Evolutionary conservation across 2,797 vertebrate genomes (phyloP).

Genomic region (Myotis findleyi): DNA sequence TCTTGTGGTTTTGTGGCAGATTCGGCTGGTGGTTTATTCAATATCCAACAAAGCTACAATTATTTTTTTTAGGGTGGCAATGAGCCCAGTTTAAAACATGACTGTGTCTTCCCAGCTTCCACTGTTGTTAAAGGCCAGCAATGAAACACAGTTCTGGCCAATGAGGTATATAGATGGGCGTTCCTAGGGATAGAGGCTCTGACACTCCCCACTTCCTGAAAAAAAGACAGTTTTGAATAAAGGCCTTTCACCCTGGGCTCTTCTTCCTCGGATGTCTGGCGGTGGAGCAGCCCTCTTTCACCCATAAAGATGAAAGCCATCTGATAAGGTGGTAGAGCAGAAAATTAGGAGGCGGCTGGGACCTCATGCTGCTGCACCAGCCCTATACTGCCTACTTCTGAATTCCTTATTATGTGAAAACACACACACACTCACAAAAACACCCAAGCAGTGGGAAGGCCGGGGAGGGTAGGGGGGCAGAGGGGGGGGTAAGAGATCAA

Average conservation of each 20-base stretch:
- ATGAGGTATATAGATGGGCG: not conserved
- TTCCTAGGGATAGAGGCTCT: not conserved
- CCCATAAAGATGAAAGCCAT: not conserved
- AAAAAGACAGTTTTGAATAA: not conserved
- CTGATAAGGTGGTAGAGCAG: not conserved
- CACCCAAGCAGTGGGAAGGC: no score
- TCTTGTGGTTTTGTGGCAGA: not conserved
- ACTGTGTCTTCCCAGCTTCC: not conserved
- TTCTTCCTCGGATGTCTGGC: not conserved
- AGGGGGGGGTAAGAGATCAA: no score
- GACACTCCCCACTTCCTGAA: not conserved
- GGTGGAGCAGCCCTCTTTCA: not conserved
- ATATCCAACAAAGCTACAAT: not conserved
- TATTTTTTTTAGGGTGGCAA: not conserved
- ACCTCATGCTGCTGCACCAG: not conserved
- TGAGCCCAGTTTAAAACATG: not conserved
- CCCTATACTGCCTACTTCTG: not conserved
- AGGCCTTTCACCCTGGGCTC: not conserved
- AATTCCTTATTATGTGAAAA: not conserved
- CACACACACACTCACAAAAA: not conserved
- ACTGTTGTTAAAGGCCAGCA: not conserved
- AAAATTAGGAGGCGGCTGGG: not conserved
- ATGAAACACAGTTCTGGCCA: not conserved
- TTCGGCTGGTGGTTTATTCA: not conserved
- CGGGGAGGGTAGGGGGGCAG: no score